phyloP scores from a whole-genome alignment of 2,797 vertebrate species.

The Anas acuta region DNA sequence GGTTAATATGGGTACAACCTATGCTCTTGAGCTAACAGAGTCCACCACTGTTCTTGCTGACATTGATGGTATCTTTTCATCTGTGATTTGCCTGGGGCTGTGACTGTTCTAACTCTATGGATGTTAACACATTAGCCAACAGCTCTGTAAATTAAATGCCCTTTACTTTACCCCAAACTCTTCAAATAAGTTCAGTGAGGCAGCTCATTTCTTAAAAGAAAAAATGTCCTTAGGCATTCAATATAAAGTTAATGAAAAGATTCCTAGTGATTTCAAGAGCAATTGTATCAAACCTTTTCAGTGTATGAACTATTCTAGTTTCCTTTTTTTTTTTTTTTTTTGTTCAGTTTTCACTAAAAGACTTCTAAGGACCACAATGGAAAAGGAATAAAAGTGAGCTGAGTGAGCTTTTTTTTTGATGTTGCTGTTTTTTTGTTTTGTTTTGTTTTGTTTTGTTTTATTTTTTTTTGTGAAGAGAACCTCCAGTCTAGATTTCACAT shows the following conservation, averaged over 20 bases:
- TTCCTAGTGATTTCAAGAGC: not conserved
- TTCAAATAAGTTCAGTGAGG: not conserved
- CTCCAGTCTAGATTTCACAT: not conserved
- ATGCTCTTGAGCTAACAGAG: not conserved
- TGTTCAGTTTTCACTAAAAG: not conserved
- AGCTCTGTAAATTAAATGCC: not conserved
- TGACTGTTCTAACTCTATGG: not conserved
- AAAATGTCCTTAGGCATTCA: not conserved
- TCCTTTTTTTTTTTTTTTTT: not conserved
- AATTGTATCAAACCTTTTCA: not conserved
- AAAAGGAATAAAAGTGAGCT: not conserved
- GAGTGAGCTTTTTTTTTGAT: not conserved
- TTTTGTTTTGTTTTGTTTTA: not conserved
- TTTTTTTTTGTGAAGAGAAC: not conserved
- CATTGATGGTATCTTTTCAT: not conserved
- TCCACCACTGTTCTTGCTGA: not conserved
- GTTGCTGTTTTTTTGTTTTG: not conserved
- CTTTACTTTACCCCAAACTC: not conserved
- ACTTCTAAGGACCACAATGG: not conserved
- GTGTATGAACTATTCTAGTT: not conserved
- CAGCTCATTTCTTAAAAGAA: not conserved
- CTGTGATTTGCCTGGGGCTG: not conserved
- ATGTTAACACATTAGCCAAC: not conserved
- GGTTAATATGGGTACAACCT: not conserved
- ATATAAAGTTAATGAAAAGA: not conserved